A percentile compares a stretch with the other conserved stretches of the same genome.
Evolutionary conservation across 2,113 vertebrate genomes (phyloP).

Genomic region (Scomber colias): DNA sequence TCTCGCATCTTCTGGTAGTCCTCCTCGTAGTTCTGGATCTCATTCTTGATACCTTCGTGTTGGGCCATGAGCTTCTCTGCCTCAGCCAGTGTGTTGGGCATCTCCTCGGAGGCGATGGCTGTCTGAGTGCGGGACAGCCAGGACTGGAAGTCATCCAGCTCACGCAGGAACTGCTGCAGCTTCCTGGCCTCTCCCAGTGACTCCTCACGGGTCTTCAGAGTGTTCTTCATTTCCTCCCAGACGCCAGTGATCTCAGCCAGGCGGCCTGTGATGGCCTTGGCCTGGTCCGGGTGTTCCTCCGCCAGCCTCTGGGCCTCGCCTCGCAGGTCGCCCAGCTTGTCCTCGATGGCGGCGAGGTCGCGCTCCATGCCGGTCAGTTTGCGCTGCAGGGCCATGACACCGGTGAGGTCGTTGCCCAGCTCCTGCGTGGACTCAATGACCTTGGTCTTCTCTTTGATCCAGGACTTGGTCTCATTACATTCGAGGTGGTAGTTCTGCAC

Average conservation of each 20-base stretch:
- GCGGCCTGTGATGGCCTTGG: constrained; percentile 91
- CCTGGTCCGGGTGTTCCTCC: constrained; percentile 94
- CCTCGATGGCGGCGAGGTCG: constrained; percentile 95
- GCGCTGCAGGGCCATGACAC: constrained; percentile 96
- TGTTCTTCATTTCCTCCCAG: constrained; percentile 98
- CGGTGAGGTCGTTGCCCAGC: constrained; percentile 94
- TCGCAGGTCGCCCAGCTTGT: constrained; percentile 91
- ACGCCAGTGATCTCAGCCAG: constrained; percentile 92
- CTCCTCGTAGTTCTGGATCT: constrained; percentile 96
- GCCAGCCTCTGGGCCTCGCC: constrained; percentile 92
- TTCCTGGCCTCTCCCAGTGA: constrained; percentile 97
- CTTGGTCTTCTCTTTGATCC: constrained; percentile 99
- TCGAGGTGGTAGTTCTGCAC: constrained; percentile 99
- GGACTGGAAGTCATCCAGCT: constrained; percentile 98
- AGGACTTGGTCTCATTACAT: constrained; percentile 98
- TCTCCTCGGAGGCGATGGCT: constrained; percentile 95
- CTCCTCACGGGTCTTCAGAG: constrained; percentile 93
- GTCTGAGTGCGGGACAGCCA: constrained; percentile 98
- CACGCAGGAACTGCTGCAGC: constrained; percentile 96
- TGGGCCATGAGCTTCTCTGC: constrained; percentile 96
- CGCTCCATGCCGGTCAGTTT: constrained; percentile 97
- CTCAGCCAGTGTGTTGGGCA: constrained; percentile 95
- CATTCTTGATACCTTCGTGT: constrained; percentile 95
- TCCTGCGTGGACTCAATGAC: constrained; percentile 98
- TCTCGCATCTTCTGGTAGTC: constrained; percentile 99